Conservation (phyloP, 2,113 vertebrate species). For the Cromileptes altivelis region DNA sequence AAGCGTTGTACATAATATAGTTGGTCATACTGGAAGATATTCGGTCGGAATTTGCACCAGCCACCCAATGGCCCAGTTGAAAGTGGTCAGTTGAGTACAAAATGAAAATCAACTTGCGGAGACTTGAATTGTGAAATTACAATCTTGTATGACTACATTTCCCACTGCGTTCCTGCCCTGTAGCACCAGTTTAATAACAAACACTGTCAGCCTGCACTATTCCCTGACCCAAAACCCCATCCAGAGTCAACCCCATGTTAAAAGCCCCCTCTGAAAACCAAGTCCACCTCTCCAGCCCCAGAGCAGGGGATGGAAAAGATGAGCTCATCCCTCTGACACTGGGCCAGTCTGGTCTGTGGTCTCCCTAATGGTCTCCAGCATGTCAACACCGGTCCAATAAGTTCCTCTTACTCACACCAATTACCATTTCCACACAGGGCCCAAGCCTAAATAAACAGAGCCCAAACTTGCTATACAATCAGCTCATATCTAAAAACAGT, state of each 20-base stretch:
- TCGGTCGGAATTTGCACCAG: not conserved
- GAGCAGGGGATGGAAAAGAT: constrained; percentile 63
- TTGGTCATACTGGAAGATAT: not conserved
- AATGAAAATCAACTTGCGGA: not conserved
- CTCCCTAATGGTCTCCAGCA: constrained; percentile 70
- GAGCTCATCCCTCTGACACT: constrained; percentile 68
- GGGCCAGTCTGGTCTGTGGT: constrained; percentile 47
- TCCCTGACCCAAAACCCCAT: constrained; percentile 15
- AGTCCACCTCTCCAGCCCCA: constrained; percentile 1
- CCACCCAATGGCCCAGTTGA: not conserved
- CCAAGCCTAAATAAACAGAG: constrained; percentile 77
- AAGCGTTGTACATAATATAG: not conserved
- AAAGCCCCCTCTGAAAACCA: constrained; percentile 32
- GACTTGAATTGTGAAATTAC: not conserved
- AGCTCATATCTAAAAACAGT: constrained; percentile 77
- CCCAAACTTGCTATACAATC: constrained; percentile 73
- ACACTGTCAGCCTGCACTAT: not conserved
- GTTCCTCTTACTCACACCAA: constrained; percentile 74
- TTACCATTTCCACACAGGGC: constrained; percentile 69
- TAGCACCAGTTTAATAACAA: constrained; percentile 8
- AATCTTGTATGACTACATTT: constrained; percentile 9
- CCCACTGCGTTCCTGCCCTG: not conserved
- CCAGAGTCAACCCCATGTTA: constrained; percentile 1
- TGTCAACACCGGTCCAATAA: constrained; percentile 64
- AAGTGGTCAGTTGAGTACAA: not conserved